Evolutionary conservation across 2,113 vertebrate genomes (phyloP).

Genomic region (Oxygymnocypris stewartii): DNA sequence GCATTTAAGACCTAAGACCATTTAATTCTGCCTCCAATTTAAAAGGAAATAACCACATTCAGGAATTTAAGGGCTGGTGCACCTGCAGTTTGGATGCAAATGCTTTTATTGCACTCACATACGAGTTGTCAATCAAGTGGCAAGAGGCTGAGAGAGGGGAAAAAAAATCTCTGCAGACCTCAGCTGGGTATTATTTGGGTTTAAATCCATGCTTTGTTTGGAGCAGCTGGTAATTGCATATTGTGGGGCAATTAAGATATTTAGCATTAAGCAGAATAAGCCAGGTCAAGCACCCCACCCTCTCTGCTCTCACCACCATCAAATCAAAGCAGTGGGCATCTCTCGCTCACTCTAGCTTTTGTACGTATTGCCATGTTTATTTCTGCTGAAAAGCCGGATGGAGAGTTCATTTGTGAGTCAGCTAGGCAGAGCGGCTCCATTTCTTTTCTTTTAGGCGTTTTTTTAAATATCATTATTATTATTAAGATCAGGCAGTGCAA

Average conservation of each 20-base stretch:
- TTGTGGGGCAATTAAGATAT: constrained; percentile 61
- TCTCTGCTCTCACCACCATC: constrained; percentile 35
- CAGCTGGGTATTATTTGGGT: constrained; percentile 48
- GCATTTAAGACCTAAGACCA: neutral
- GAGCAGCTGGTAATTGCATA: constrained; percentile 61
- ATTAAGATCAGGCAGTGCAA: constrained; percentile 88
- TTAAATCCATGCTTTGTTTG: constrained; percentile 60
- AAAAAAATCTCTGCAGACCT: constrained; percentile 31
- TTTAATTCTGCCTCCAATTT: neutral
- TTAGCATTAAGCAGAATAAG: constrained; percentile 54
- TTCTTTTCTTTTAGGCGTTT: constrained; percentile 70
- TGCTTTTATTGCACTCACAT: neutral
- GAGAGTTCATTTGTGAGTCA: constrained; percentile 80
- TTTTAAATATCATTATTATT: constrained; percentile 55
- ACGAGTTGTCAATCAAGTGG: constrained; percentile 45
- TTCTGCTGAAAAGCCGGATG: constrained; percentile 75
- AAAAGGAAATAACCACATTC: neutral
- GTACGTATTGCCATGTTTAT: constrained; percentile 76
- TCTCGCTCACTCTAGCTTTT: constrained; percentile 58
- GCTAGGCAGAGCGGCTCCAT: constrained; percentile 76
- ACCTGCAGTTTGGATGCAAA: neutral
- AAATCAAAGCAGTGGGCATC: constrained; percentile 44
- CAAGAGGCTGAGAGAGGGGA: neutral
- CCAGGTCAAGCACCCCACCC: constrained; percentile 54
- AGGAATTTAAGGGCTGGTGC: neutral